Evolutionary conservation across 2,797 vertebrate genomes (phyloP).

Genomic region (Sandelia bainsii): DNA sequence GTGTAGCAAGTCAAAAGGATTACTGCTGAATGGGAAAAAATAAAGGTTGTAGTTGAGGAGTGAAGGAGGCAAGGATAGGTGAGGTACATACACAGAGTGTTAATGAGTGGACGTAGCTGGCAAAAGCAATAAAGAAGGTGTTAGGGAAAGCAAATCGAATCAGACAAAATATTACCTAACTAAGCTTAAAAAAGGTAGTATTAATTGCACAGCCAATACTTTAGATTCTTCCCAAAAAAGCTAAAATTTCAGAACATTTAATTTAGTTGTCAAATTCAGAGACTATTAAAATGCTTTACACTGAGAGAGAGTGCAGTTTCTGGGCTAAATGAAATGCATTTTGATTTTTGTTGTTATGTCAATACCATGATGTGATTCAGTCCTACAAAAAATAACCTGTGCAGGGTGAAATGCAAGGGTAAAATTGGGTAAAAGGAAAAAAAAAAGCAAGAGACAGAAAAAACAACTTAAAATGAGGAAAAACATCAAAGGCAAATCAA

Average conservation of each 20-base stretch:
- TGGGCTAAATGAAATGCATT: constrained; percentile 8
- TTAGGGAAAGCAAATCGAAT: constrained; percentile 9
- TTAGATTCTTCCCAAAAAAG: background rate
- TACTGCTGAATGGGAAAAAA: constrained; percentile 21
- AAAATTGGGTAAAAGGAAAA: constrained; percentile 2
- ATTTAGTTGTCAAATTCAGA: background rate
- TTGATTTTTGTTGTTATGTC: background rate
- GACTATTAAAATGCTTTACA: background rate
- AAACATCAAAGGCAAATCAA: constrained; percentile 41
- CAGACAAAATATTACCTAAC: background rate
- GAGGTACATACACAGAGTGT: constrained; percentile 12
- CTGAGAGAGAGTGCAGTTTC: background rate
- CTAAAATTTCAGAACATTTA: background rate
- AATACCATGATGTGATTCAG: constrained; percentile 1
- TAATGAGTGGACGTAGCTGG: constrained; percentile 22
- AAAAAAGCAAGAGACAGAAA: background rate
- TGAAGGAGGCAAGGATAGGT: constrained; percentile 3
- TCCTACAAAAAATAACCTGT: background rate
- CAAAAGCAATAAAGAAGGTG: constrained; percentile 17
- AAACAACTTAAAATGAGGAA: constrained; percentile 38
- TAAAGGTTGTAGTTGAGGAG: constrained; percentile 12
- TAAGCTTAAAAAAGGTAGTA: background rate
- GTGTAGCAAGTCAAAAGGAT: constrained; percentile 40
- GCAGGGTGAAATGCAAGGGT: background rate
- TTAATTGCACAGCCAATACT: background rate